phyloP scores from a whole-genome alignment of 2,113 vertebrate genomes.

The Colius striatus region DNA sequence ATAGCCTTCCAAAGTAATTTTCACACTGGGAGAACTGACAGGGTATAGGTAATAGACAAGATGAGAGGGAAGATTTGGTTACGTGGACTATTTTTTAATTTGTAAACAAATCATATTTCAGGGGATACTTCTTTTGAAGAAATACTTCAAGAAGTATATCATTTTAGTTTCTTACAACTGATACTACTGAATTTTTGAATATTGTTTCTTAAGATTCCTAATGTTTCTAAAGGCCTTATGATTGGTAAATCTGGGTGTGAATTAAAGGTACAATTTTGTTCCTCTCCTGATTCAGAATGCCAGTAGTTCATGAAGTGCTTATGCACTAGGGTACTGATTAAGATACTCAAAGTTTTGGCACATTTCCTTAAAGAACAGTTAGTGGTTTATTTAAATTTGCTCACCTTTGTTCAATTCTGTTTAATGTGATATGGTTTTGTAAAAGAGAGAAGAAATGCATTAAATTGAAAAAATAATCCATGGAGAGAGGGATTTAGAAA shows the following conservation, averaged over 20 bases:
- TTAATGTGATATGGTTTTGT: background rate
- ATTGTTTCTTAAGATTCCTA: no score
- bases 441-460: background rate
- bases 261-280: background rate
- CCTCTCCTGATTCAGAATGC: background rate
- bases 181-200: no score
- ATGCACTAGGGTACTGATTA: no score
- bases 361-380: background rate
- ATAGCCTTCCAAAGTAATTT: background rate
- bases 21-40: background rate
- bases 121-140: background rate
- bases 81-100: background rate
- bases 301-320: background rate
- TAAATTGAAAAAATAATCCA: background rate
- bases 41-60: background rate
- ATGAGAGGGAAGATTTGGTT: background rate
- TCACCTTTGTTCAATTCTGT: background rate
- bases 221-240: no score
- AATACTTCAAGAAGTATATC: background rate
- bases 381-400: background rate
- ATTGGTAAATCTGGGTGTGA: background rate
- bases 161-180: no score
- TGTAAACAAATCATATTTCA: background rate
- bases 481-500: background rate
- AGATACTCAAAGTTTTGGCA: background rate